A percentile compares a stretch with the other conserved stretches of the same genome.
These are phyloP conservation scores for Climacteris rufus DNA, from an alignment of 2,113 vertebrate genomes.

Conservation along the genomic window DNA sequence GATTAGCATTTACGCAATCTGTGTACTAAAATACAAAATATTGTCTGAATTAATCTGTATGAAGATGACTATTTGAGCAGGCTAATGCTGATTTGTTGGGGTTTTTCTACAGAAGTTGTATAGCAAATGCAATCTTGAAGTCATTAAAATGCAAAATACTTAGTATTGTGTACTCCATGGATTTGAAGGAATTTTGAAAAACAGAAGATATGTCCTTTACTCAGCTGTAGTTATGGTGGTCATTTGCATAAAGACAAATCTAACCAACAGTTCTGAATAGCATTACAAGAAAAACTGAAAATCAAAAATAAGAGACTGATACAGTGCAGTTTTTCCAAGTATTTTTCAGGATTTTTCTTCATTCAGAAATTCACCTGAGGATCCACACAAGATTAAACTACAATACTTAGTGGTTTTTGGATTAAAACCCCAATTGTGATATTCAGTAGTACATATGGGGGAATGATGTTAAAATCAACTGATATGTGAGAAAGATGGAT, in stretches of 20 bases:
- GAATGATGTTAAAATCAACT: background rate
- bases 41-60: background rate
- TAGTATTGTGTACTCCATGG: background rate
- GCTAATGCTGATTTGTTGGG: background rate
- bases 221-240: background rate
- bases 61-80: background rate
- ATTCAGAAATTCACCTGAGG: background rate
- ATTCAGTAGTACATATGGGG: background rate
- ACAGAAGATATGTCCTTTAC: background rate
- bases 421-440: background rate
- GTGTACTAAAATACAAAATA: background rate
- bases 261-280: background rate
- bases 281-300: background rate
- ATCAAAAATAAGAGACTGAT: background rate
- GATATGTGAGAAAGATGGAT: background rate
- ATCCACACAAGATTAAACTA: background rate
- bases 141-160: slow-evolving; percentile 46
- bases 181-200: slow-evolving; percentile 20
- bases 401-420: background rate
- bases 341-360: background rate
- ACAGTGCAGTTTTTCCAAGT: background rate
- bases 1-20: too few relatives aligned
- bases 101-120: background rate
- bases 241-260: slow-evolving; percentile 16
- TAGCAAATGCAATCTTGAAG: slow-evolving; percentile 27